These are phyloP conservation scores for Aphodius sticticus DNA, from an alignment of 2,888 invertebrate species.

Conservation along the genomic window DNA sequence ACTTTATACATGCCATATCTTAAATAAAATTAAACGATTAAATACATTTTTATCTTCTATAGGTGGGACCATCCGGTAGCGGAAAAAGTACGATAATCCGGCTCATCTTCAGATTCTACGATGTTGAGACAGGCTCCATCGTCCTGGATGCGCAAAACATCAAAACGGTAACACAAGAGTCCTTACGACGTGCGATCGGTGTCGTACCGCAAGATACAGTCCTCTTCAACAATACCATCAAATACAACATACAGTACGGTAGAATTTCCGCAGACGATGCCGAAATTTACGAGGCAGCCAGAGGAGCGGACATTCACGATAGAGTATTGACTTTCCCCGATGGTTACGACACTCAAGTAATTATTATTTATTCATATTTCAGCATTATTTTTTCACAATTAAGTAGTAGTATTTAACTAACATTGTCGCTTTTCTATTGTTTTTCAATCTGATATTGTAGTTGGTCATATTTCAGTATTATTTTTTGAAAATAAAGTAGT, in stretches of 20 bases:
- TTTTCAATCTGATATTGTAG: too few relatives aligned
- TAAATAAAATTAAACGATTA: too few relatives aligned
- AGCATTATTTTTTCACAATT: too few relatives aligned
- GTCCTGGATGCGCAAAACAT: conserved; percentile 91
- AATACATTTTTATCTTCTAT: too few relatives aligned
- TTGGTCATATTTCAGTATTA: too few relatives aligned
- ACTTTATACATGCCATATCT: too few relatives aligned
- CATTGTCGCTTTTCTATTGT: too few relatives aligned
- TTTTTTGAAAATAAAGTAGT: too few relatives aligned
- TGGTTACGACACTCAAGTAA: conserved; percentile 81
- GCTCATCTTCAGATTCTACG: conserved; percentile 95
- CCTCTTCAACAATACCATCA: conserved; percentile 90
- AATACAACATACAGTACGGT: conserved; percentile 95
- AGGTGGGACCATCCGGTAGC: conserved; percentile 89
- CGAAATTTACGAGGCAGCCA: conserved; percentile 89
- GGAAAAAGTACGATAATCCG: conserved; percentile 98
- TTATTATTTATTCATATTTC: too few relatives aligned
- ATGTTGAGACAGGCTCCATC: conserved; percentile 88
- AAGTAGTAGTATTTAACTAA: too few relatives aligned
- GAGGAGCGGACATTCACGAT: conserved; percentile 93
- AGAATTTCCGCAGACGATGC: conserved; percentile 77
- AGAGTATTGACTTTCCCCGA: conserved; percentile 91
- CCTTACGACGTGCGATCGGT: conserved; percentile 84
- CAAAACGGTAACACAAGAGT: conserved; percentile 82
- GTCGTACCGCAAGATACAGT: conserved; percentile 98